Evolutionary conservation across 2,797 vertebrate species (phyloP).

Genomic region (Sarcophilus harrisii): DNA sequence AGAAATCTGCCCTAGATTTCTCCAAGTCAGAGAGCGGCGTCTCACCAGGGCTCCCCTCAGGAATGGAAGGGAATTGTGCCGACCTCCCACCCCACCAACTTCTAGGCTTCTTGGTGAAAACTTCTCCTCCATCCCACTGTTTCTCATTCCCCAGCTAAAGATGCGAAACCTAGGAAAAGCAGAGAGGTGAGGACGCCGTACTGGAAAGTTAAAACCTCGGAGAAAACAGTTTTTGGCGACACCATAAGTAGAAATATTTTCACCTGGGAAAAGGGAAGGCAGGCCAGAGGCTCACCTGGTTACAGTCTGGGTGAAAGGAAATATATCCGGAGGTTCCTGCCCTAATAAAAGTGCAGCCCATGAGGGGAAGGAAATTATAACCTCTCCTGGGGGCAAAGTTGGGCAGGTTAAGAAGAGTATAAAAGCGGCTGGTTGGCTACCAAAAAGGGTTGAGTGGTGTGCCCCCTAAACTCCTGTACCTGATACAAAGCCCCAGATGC

Average conservation of each 20-base stretch:
- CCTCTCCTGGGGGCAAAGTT: neutral
- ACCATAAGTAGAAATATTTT: neutral
- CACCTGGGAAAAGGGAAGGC: neutral
- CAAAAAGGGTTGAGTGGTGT: neutral
- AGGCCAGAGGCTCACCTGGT: neutral
- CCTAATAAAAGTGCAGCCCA: neutral
- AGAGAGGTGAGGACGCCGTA: neutral
- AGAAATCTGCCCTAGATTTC: constrained; percentile 22
- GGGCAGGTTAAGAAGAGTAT: neutral
- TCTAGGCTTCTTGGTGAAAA: neutral
- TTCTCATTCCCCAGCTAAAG: neutral
- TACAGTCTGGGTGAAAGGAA: neutral
- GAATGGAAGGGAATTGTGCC: constrained; percentile 3
- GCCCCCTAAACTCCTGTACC: neutral
- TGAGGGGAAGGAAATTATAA: neutral
- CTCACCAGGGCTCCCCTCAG: constrained; percentile 10
- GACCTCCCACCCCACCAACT: neutral
- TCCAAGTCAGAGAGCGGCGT: constrained; percentile 12
- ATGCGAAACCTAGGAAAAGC: neutral
- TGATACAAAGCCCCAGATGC: neutral
- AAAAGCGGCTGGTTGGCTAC: neutral
- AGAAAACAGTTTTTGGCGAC: neutral
- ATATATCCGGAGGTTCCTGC: neutral
- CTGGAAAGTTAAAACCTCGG: neutral
- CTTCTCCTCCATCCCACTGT: neutral